phyloP scores from a whole-genome alignment of 1,140 invertebrate species.

The Brachionus asplanchnoidis region DNA sequence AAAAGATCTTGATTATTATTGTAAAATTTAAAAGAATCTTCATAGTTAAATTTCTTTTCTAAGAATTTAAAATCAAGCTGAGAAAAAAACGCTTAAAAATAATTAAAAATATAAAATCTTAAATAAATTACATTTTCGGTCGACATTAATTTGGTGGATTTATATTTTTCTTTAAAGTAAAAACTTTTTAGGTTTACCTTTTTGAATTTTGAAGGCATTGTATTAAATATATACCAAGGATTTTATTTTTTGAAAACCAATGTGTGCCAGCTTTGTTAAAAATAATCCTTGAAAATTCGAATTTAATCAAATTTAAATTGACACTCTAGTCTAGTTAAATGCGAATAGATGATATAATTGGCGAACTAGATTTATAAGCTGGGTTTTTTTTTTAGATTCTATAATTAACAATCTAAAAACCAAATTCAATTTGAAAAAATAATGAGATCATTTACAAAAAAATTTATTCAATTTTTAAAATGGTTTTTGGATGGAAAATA shows the following conservation, averaged over 20 bases:
- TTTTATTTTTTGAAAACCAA: neutral
- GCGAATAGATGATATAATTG: neutral
- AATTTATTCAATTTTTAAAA: neutral
- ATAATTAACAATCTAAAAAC: neutral
- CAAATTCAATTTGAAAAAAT: neutral
- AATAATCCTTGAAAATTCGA: neutral
- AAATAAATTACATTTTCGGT: neutral
- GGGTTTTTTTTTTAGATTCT: neutral
- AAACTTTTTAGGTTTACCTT: neutral
- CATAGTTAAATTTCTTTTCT: too few relatives aligned
- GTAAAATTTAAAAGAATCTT: too few relatives aligned
- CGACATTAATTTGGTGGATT: neutral
- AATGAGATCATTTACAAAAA: neutral
- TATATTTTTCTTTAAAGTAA: neutral
- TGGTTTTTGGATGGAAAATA: neutral
- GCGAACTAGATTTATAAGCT: neutral
- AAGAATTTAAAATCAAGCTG: too few relatives aligned
- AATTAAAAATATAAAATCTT: neutral
- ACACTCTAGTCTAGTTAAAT: neutral
- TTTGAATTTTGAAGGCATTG: neutral
- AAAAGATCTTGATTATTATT: too few relatives aligned
- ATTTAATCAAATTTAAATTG: neutral
- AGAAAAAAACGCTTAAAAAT: neutral
- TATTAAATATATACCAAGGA: neutral
- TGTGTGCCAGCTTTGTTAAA: neutral